phyloP scores from a whole-genome alignment of 2,113 vertebrate genomes.

The Nothoprocta pentlandii region DNA sequence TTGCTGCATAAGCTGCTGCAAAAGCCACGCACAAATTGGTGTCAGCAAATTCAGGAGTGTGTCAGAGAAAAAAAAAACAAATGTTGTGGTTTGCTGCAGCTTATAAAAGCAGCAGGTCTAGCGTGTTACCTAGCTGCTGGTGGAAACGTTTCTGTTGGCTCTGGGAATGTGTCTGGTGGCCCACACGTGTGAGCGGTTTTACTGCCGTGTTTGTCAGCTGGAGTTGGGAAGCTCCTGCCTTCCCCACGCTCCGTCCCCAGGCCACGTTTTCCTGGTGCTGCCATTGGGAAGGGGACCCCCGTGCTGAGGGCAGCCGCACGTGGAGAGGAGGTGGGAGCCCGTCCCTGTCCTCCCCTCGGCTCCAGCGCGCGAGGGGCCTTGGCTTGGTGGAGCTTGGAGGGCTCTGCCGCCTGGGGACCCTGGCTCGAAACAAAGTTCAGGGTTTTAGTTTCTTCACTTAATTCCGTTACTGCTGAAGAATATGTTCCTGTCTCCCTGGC shows the following conservation, averaged over 20 bases:
- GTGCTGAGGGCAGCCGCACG: accelerated
- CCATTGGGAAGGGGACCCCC: no score
- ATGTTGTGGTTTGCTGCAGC: neutral
- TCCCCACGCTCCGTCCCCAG: neutral
- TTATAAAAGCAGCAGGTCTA: neutral
- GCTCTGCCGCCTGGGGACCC: neutral
- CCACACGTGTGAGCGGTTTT: neutral
- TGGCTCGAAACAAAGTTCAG: neutral
- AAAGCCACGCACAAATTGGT: neutral
- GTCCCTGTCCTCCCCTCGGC: neutral
- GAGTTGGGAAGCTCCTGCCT: accelerated
- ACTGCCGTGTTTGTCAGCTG: accelerated
- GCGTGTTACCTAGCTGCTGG: slow-evolving; percentile 19
- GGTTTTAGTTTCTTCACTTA: neutral
- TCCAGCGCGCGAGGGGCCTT: neutral
- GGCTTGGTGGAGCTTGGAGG: no score
- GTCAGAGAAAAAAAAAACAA: neutral
- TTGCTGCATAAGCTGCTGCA: neutral
- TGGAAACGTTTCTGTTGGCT: slow-evolving; percentile 5
- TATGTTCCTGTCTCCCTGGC: neutral
- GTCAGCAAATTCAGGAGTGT: slow-evolving; percentile 30
- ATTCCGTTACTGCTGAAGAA: neutral
- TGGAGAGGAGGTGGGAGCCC: neutral
- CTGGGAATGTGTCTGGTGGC: neutral
- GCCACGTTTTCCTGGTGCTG: accelerated